phyloP scores from a whole-genome alignment of 2,797 vertebrate species.

The Macrochelys suwanniensis region DNA sequence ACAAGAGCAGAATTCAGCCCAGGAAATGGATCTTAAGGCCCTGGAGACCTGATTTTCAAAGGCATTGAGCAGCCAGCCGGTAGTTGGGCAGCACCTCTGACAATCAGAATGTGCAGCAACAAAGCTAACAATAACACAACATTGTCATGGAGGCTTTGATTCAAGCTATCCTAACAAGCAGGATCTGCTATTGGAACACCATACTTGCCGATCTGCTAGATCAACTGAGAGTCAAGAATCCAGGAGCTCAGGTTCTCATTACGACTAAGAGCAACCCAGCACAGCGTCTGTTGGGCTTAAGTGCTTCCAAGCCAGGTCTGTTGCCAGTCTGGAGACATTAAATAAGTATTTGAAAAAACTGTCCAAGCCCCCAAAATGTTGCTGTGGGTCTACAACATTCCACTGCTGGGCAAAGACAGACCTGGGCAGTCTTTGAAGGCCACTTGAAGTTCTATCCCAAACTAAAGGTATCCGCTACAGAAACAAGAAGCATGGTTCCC shows the following conservation, averaged over 20 bases:
- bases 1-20: background rate
- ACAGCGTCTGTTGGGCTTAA: accelerated
- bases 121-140: too few relatives aligned
- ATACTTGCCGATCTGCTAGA: background rate
- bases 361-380: accelerated
- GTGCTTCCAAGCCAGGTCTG: background rate
- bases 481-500: background rate
- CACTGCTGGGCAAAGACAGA: background rate
- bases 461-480: too few relatives aligned
- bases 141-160: accelerated
- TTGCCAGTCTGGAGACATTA: background rate
- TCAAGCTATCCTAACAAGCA: accelerated
- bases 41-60: background rate
- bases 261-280: background rate
- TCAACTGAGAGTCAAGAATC: background rate
- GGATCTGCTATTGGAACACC: background rate
- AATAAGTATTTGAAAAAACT: accelerated
- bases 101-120: too few relatives aligned
- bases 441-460: background rate
- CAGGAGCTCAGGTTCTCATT: background rate
- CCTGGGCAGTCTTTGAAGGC: background rate
- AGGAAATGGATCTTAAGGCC: background rate
- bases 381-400: background rate
- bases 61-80: background rate
- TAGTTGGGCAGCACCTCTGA: background rate